Conservation (phyloP, 2,113 vertebrate species). For the Chionodraco myersi region DNA sequence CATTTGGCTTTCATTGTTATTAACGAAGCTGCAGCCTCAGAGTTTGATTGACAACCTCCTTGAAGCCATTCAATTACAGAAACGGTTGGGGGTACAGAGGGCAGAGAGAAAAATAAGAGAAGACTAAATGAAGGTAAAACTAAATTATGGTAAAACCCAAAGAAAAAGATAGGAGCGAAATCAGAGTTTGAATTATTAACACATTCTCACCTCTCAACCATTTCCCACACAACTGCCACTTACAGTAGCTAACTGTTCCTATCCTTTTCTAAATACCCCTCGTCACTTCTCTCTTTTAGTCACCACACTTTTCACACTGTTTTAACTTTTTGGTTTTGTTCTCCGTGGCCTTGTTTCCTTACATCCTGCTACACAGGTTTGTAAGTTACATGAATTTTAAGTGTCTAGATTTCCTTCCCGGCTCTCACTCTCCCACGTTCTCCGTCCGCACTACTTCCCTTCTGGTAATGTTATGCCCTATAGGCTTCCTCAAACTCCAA, state of each 20-base stretch:
- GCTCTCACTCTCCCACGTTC: slow-evolving; percentile 33
- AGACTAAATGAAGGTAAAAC: slow-evolving; percentile 1
- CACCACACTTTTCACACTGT: neutral
- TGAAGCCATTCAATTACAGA: slow-evolving; percentile 59
- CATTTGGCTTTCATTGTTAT: slow-evolving; percentile 6
- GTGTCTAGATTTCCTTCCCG: slow-evolving; percentile 12
- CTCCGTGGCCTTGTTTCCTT: slow-evolving; percentile 35
- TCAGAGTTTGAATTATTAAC: slow-evolving; percentile 27
- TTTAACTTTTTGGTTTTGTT: neutral
- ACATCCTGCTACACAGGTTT: slow-evolving; percentile 21
- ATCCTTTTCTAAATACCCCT: slow-evolving; percentile 22
- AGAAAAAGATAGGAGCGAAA: neutral
- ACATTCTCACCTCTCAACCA: slow-evolving; percentile 35
- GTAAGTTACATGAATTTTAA: slow-evolving; percentile 46
- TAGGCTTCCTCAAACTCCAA: slow-evolving; percentile 64
- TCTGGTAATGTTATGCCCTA: slow-evolving; percentile 58
- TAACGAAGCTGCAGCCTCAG: slow-evolving; percentile 39
- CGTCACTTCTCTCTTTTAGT: slow-evolving; percentile 20
- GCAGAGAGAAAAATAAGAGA: slow-evolving; percentile 15
- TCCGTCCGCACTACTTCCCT: slow-evolving; percentile 15
- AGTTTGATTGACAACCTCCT: slow-evolving; percentile 51
- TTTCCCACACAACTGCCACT: neutral
- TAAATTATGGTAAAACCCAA: neutral
- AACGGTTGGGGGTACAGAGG: slow-evolving; percentile 22
- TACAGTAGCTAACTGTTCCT: neutral